Conservation (phyloP, 2,888 invertebrate genomes). For the Parnassius smintheus region DNA sequence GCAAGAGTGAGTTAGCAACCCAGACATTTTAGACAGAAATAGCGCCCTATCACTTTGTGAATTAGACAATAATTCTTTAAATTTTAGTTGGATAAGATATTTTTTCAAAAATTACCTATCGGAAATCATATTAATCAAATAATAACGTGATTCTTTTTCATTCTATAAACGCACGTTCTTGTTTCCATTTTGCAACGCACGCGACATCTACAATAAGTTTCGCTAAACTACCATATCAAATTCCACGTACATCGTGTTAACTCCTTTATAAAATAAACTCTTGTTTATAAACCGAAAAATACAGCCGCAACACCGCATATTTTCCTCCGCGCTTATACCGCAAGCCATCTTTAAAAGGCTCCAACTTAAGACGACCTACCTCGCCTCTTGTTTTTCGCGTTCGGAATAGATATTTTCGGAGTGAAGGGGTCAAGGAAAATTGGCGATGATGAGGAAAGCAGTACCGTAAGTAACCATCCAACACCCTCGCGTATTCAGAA, state of each 20-base stretch:
- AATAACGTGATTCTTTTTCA: not conserved
- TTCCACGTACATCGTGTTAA: constrained; percentile 59
- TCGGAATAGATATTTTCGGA: constrained; percentile 11
- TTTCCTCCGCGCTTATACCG: constrained; percentile 56
- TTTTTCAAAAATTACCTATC: too few species aligned
- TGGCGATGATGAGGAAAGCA: constrained; percentile 50
- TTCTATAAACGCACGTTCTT: not conserved
- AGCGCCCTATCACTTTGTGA: too few species aligned
- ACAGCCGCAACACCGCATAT: constrained; percentile 59
- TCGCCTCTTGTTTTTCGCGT: constrained; percentile 8
- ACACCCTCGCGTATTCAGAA: constrained; percentile 69
- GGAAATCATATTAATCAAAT: too few species aligned
- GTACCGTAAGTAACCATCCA: constrained; percentile 72
- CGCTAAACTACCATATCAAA: constrained; percentile 40
- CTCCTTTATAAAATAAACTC: constrained; percentile 67
- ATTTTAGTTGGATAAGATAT: too few species aligned
- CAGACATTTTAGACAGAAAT: too few species aligned
- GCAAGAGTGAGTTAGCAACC: too few species aligned
- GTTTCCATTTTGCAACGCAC: constrained; percentile 1
- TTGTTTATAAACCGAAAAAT: constrained; percentile 68
- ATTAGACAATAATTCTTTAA: too few species aligned
- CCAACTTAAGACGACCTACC: constrained; percentile 38
- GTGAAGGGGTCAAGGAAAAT: constrained; percentile 38
- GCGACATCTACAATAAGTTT: constrained; percentile 22
- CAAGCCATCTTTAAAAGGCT: constrained; percentile 43